Evolutionary conservation across 2,113 vertebrate species (phyloP).

Genomic region (Microcebus murinus): DNA sequence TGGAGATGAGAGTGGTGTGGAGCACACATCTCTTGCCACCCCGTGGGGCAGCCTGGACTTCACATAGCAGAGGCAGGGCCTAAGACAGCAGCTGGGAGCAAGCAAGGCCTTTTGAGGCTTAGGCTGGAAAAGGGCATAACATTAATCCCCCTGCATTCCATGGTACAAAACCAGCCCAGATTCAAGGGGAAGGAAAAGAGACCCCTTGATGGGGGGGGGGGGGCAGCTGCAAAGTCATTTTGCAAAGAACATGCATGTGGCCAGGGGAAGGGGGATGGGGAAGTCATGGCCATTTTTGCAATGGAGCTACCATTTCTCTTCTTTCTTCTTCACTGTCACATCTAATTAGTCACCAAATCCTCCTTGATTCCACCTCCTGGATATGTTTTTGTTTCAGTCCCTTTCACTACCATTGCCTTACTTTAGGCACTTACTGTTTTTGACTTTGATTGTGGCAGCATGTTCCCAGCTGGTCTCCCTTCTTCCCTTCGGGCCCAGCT

Average conservation of each 20-base stretch:
- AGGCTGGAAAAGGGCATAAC: accelerated
- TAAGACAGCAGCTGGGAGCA: not conserved
- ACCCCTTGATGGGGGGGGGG: not conserved
- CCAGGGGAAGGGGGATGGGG: accelerated
- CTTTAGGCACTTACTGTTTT: not conserved
- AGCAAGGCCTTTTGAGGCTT: not conserved
- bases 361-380: not conserved
- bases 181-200: not conserved
- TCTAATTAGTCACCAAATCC: not conserved
- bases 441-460: no score
- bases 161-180: not conserved
- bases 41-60: not conserved
- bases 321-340: accelerated
- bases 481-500: not conserved
- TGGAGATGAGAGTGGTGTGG: not conserved
- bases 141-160: not conserved
- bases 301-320: accelerated
- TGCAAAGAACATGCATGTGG: not conserved
- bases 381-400: not conserved
- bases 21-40: no score
- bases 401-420: not conserved
- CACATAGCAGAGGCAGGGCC: not conserved
- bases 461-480: not conserved
- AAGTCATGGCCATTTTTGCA: accelerated
- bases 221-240: not conserved